phyloP scores from a whole-genome alignment of 2,888 invertebrate species.

The Emmelina monodactyla region DNA sequence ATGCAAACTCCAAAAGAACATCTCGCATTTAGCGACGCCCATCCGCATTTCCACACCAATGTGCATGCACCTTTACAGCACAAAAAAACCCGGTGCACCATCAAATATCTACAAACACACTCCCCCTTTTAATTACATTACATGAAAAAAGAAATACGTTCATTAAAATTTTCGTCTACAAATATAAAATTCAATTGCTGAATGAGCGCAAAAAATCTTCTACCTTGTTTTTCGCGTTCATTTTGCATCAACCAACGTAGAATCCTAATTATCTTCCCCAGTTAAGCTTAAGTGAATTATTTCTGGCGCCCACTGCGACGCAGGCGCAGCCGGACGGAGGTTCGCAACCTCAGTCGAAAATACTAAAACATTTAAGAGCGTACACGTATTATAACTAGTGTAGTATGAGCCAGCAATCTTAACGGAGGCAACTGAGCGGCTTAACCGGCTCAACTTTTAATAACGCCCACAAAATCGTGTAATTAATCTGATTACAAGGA shows the following conservation, averaged over 20 bases:
- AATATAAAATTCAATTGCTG: slow-evolving; percentile 64
- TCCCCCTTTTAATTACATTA: slow-evolving; percentile 34
- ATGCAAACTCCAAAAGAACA: slow-evolving; percentile 44
- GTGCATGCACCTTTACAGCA: too few species aligned
- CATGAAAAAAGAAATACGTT: slow-evolving; percentile 40
- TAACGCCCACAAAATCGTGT: slow-evolving; percentile 60
- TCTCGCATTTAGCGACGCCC: too few species aligned
- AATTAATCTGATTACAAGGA: slow-evolving; percentile 60
- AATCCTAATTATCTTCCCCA: slow-evolving; percentile 66
- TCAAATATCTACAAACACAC: not conserved
- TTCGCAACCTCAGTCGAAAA: slow-evolving; percentile 64
- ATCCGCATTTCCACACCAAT: too few species aligned
- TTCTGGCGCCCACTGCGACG: slow-evolving; percentile 59
- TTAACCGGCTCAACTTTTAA: slow-evolving; percentile 61
- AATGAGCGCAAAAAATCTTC: slow-evolving; percentile 61
- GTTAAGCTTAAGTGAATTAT: slow-evolving; percentile 67
- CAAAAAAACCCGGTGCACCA: not conserved
- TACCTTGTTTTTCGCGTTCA: slow-evolving; percentile 59
- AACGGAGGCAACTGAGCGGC: slow-evolving; percentile 47
- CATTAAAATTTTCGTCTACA: slow-evolving; percentile 57
- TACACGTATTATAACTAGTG: slow-evolving; percentile 52
- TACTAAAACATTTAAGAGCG: slow-evolving; percentile 64
- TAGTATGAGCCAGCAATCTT: slow-evolving; percentile 57
- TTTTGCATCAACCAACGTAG: slow-evolving; percentile 63
- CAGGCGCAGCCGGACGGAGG: slow-evolving; percentile 58